Evolutionary conservation across 2,888 invertebrate genomes (phyloP).

Genomic region (Cylindroiulus punctatus): DNA sequence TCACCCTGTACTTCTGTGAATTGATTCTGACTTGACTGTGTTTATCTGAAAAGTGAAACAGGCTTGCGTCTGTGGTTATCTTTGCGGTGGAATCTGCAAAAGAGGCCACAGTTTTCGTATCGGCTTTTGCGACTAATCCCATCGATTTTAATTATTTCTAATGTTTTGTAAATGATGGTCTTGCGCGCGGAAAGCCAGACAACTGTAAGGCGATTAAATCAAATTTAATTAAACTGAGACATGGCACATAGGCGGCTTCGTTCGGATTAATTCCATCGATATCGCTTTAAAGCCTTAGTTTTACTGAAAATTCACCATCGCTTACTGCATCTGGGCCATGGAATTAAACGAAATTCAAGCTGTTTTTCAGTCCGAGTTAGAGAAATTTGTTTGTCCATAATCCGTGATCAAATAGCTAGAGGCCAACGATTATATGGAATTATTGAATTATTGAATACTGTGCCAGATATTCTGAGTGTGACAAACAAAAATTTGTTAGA

Average conservation of each 20-base stretch:
- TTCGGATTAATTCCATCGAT: not conserved
- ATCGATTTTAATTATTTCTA: constrained; percentile 38
- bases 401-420: no score
- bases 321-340: not conserved
- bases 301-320: not conserved
- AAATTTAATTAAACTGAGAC: constrained; percentile 33
- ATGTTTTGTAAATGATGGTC: not conserved
- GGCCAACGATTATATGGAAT: no score
- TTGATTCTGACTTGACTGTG: not conserved
- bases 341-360: not conserved
- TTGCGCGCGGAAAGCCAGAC: not conserved
- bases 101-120: constrained; percentile 19
- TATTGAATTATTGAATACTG: no score
- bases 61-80: not conserved
- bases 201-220: constrained; percentile 30
- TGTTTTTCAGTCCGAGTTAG: not conserved
- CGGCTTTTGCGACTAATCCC: not conserved
- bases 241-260: not conserved
- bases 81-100: not conserved
- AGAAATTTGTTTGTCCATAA: not conserved
- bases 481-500: no score
- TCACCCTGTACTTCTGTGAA: not conserved
- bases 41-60: no score
- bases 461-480: no score
- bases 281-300: not conserved